Evolutionary conservation across 1,140 invertebrate species (phyloP).

Genomic region (Conopomorpha cramerella): DNA sequence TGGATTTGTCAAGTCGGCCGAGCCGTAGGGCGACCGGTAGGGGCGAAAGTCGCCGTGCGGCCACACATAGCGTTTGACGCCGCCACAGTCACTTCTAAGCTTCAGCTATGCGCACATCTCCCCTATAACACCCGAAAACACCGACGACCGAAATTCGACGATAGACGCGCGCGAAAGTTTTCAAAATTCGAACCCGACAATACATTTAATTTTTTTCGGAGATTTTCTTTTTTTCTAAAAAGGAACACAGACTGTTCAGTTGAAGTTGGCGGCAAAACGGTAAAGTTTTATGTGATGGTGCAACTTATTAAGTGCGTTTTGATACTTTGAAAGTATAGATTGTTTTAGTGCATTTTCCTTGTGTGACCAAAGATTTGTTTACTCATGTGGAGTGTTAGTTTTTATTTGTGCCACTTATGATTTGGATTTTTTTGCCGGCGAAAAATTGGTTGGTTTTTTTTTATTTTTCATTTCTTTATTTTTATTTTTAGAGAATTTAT

Average conservation of each 20-base stretch:
- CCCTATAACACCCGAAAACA: constrained; percentile 52
- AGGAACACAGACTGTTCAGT: constrained; percentile 17
- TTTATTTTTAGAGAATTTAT: constrained; percentile 8
- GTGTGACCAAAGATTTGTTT: too few species aligned
- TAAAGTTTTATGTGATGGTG: constrained; percentile 55
- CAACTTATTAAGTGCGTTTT: constrained; percentile 40
- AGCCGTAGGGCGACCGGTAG: constrained; percentile 53
- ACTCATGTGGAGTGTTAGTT: too few species aligned
- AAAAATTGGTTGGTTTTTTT: constrained; percentile 45
- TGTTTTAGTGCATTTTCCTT: constrained; percentile 30
- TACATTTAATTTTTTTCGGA: constrained; percentile 14
- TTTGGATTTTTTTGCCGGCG: constrained; percentile 48
- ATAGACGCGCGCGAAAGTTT: constrained; percentile 32
- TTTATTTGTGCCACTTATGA: constrained; percentile 47
- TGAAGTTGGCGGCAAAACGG: constrained; percentile 44
- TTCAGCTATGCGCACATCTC: constrained; percentile 56
- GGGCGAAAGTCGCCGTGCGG: constrained; percentile 49
- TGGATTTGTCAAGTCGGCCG: constrained; percentile 18
- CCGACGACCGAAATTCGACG: constrained; percentile 21
- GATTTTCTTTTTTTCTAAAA: constrained; percentile 13
- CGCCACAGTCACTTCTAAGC: constrained; percentile 57
- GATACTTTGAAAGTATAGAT: constrained; percentile 32
- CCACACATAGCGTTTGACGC: constrained; percentile 39
- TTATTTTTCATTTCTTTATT: constrained; percentile 21
- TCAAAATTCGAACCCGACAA: constrained; percentile 20